Evolutionary conservation across 2,797 vertebrate species (phyloP).

Genomic region (Ispidina lecontei): DNA sequence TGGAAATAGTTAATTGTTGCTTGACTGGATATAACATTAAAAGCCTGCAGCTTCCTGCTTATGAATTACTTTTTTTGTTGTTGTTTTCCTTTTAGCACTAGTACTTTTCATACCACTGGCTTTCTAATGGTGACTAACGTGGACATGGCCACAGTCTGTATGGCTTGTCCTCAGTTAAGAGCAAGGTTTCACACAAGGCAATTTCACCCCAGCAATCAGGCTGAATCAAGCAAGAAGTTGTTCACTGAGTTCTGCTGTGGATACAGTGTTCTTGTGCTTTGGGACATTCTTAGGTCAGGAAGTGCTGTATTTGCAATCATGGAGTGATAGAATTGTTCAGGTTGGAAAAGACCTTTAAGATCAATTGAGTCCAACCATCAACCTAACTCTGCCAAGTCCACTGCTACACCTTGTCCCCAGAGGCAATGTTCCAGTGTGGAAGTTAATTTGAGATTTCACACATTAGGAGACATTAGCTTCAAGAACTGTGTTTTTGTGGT

Average conservation of each 20-base stretch:
- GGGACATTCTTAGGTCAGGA: background rate
- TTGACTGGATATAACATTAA: background rate
- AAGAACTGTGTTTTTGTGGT: background rate
- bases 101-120: background rate
- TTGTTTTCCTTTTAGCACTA: background rate
- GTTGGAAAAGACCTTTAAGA: background rate
- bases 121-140: background rate
- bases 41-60: background rate
- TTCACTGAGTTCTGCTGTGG: background rate
- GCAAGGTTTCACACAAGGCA: background rate
- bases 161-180: background rate
- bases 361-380: background rate
- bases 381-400: background rate
- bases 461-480: background rate
- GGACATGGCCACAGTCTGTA: background rate
- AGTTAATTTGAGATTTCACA: background rate
- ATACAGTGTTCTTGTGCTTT: background rate
- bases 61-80: background rate
- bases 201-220: background rate
- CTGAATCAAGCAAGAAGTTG: background rate
- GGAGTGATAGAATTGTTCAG: background rate
- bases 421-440: background rate
- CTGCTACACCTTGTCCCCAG: background rate
- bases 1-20: background rate
- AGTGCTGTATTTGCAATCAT: background rate